phyloP scores from a whole-genome alignment of 2,888 invertebrate genomes.

The Litoditis marina region DNA sequence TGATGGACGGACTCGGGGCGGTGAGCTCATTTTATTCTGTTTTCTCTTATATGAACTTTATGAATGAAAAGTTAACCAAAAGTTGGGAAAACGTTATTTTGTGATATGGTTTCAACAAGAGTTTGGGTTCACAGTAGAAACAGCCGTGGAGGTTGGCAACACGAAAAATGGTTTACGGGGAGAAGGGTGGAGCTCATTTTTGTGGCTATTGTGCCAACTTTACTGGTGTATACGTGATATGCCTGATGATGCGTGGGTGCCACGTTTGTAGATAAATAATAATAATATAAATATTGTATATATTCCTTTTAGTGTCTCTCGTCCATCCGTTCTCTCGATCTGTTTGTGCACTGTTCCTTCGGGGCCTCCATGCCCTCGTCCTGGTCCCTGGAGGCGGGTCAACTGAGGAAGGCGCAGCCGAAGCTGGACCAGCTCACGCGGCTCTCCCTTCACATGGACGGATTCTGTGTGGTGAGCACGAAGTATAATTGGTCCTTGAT shows the following conservation, averaged over 20 bases:
- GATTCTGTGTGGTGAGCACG: constrained; percentile 20
- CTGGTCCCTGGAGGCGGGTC: constrained; percentile 23
- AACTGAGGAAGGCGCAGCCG: constrained; percentile 14
- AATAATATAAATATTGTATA: neutral
- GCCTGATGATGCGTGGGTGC: too few species aligned
- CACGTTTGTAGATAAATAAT: too few species aligned
- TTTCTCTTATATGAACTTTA: neutral
- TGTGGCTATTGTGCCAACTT: too few species aligned
- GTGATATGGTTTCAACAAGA: too few species aligned
- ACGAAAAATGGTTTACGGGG: too few species aligned
- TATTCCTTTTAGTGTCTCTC: constrained; percentile 19
- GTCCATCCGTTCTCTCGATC: constrained; percentile 12
- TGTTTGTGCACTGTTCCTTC: constrained; percentile 27
- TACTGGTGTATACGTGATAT: too few species aligned
- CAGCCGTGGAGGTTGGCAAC: too few species aligned
- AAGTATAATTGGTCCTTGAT: too few species aligned
- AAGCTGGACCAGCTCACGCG: constrained; percentile 15
- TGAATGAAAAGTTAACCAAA: too few species aligned
- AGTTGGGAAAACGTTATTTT: too few species aligned
- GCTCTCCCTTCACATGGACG: constrained; percentile 26
- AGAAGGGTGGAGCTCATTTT: too few species aligned
- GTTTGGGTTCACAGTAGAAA: too few species aligned
- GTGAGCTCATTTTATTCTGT: neutral
- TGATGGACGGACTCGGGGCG: constrained; percentile 19
- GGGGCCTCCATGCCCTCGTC: constrained; percentile 22